Conservation (phyloP, 2,113 vertebrate genomes). For the Neogale vison region DNA sequence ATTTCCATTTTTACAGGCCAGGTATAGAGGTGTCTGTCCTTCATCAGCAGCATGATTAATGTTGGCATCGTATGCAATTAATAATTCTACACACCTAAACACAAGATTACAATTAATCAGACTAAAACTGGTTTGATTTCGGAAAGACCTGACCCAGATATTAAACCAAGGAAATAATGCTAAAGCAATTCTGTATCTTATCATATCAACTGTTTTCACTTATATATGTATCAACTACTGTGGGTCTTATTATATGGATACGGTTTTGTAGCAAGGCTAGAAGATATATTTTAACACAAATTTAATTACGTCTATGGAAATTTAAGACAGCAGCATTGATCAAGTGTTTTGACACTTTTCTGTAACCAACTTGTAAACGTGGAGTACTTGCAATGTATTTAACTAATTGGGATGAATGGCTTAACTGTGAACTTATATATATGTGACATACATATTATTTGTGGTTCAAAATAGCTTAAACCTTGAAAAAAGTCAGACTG, state of each 20-base stretch:
- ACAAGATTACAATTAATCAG: conserved; percentile 48
- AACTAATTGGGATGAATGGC: not conserved
- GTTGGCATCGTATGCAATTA: conserved; percentile 90
- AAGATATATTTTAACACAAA: not conserved
- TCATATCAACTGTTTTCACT: not conserved
- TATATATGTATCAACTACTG: not conserved
- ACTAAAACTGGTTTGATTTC: not conserved
- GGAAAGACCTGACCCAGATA: not conserved
- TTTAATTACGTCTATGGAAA: not conserved
- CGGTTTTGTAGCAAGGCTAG: not conserved
- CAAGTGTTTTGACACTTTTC: not conserved
- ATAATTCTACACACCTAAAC: conserved; percentile 92
- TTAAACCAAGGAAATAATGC: not conserved
- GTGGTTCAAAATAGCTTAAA: conserved; percentile 45
- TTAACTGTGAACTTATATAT: not conserved
- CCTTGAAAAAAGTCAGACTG: conserved; percentile 19
- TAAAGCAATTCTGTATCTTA: not conserved
- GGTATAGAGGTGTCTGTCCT: conserved; percentile 92
- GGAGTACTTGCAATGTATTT: conserved; percentile 7
- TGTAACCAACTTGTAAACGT: not conserved
- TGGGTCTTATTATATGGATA: not conserved
- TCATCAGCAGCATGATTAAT: conserved; percentile 87
- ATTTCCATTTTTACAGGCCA: conserved; percentile 92
- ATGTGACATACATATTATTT: not conserved
- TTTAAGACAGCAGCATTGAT: not conserved